phyloP scores from a whole-genome alignment of 2,797 vertebrate species.

The Saguinus oedipus region DNA sequence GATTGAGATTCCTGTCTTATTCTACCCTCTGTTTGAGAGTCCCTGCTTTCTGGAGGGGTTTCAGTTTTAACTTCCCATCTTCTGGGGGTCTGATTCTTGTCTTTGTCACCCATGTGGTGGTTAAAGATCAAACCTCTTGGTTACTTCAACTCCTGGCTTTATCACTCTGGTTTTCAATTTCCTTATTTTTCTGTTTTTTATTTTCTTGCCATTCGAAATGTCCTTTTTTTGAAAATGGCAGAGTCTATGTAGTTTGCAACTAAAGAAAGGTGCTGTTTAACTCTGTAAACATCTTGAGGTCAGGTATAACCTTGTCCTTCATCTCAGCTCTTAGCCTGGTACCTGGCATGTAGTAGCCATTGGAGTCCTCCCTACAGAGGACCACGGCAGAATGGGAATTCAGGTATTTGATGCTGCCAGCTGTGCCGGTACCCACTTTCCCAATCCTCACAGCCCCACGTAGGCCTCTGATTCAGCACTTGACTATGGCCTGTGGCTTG shows the following conservation, averaged over 20 bases:
- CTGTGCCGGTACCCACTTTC: rapidly evolving
- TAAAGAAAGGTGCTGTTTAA: background rate
- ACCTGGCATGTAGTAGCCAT: background rate
- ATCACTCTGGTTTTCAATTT: background rate
- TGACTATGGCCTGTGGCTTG: background rate
- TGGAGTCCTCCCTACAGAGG: background rate
- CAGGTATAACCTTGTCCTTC: background rate
- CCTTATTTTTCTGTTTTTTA: background rate
- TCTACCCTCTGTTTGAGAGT: background rate
- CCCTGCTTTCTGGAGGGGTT: background rate
- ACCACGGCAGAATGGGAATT: background rate
- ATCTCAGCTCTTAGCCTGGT: background rate
- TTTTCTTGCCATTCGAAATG: background rate
- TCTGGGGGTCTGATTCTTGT: background rate
- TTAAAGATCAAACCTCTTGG: background rate
- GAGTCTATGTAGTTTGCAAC: background rate
- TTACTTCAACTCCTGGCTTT: background rate
- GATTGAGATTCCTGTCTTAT: background rate
- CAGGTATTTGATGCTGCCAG: background rate
- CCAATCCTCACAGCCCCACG: rapidly evolving
- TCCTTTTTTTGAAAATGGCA: background rate
- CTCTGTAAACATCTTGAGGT: background rate
- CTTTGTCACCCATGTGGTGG: background rate
- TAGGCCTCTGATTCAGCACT: background rate
- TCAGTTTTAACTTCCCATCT: background rate